Evolutionary conservation across 1,140 invertebrate species (phyloP).

Genomic region (Drosophila kurseongensis): DNA sequence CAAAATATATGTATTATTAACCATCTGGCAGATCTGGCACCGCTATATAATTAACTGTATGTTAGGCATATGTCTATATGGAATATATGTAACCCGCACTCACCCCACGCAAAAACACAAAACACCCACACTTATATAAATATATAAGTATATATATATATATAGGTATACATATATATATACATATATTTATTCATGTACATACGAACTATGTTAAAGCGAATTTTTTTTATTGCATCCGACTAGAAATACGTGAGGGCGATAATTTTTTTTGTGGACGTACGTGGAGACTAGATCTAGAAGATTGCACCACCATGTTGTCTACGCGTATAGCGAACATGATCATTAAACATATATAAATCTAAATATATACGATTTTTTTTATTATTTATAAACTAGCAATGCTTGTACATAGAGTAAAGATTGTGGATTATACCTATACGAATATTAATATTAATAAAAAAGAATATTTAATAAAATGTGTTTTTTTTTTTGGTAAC

Average conservation of each 20-base stretch:
- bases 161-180: conserved; percentile 48
- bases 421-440: conserved; percentile 59
- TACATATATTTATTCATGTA: conserved; percentile 69
- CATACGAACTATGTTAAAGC: conserved; percentile 51
- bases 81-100: conserved; percentile 34
- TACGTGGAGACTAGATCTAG: conserved; percentile 46
- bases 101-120: conserved; percentile 4
- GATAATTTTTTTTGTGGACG: conserved; percentile 52
- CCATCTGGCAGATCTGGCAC: conserved; percentile 50
- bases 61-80: conserved; percentile 36
- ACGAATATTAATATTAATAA: conserved; percentile 51
- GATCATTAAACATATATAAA: conserved; percentile 46
- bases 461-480: conserved; percentile 50
- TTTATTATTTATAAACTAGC: conserved; percentile 69
- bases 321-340: conserved; percentile 34
- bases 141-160: conserved; percentile 49
- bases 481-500: conserved; percentile 56
- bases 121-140: conserved; percentile 30
- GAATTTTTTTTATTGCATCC: conserved; percentile 55
- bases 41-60: conserved; percentile 52
- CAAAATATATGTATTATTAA: conserved; percentile 74
- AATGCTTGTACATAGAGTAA: conserved; percentile 75
- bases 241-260: conserved; percentile 31
- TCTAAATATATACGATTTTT: conserved; percentile 35
- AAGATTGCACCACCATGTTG: conserved; percentile 41